Conservation (phyloP, 1,140 invertebrate genomes). For the Drosophila nikananu region DNA sequence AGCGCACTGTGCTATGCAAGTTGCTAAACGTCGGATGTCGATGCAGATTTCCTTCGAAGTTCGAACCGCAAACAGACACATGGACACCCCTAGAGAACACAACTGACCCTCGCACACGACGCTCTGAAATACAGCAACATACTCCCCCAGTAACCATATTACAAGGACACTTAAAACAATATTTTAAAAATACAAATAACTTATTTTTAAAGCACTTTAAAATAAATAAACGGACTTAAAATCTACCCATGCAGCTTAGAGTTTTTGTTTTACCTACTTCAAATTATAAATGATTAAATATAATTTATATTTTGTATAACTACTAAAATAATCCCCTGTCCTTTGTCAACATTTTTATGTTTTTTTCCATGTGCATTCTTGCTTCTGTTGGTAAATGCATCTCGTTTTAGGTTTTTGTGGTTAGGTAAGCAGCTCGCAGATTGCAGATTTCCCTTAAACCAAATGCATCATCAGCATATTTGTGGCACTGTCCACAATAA, state of each 20-base stretch:
- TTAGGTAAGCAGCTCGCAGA: slow-evolving; percentile 8
- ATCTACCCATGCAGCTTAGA: background rate
- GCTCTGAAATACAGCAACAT: background rate
- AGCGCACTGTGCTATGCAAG: slow-evolving; percentile 7
- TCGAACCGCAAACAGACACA: slow-evolving; percentile 18
- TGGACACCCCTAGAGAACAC: slow-evolving; percentile 5
- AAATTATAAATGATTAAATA: background rate
- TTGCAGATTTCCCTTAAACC: slow-evolving; percentile 14
- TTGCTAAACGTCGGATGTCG: slow-evolving; percentile 18
- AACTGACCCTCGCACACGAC: slow-evolving; percentile 3
- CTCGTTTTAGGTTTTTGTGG: slow-evolving; percentile 32
- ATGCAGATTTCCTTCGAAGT: slow-evolving; percentile 14
- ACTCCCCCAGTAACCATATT: background rate
- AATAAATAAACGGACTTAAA: no score
- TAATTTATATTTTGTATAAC: background rate
- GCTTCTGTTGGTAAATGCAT: slow-evolving; percentile 13
- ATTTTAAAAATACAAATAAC: background rate
- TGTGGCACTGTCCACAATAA: slow-evolving; percentile 10
- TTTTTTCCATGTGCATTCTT: background rate
- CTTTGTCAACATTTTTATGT: background rate
- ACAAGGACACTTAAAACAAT: background rate
- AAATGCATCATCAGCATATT: slow-evolving; percentile 43
- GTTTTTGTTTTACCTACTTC: background rate
- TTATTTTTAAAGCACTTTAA: background rate
- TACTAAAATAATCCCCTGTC: background rate